These are phyloP conservation scores for Leuciscus idus DNA, from an alignment of 2,113 vertebrate genomes.

Conservation along the genomic window DNA sequence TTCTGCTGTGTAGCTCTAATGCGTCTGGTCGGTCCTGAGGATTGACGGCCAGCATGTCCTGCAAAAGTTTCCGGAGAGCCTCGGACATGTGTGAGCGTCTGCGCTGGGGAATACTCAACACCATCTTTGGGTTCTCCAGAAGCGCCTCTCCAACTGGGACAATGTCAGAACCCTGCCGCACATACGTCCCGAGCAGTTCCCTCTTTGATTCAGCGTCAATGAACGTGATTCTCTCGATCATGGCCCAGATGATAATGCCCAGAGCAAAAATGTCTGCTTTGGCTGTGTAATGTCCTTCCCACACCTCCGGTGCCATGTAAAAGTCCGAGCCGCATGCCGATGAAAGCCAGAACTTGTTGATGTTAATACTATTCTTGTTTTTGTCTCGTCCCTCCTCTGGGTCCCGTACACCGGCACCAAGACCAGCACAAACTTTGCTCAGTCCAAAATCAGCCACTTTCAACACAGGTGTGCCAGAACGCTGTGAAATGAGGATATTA, in stretches of 20 bases:
- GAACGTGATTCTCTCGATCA: slow-evolving; percentile 95
- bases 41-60: slow-evolving; percentile 95
- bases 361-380: slow-evolving; percentile 81
- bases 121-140: slow-evolving; percentile 97
- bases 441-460: slow-evolving; percentile 97
- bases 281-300: slow-evolving; percentile 97
- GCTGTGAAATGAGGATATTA: slow-evolving; percentile 94
- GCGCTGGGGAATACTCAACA: slow-evolving; percentile 92
- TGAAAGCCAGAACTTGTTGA: slow-evolving; percentile 95
- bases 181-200: slow-evolving; percentile 91
- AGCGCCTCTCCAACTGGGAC: slow-evolving; percentile 94
- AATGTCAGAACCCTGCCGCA: slow-evolving; percentile 89
- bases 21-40: slow-evolving; percentile 94
- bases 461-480: slow-evolving; percentile 84
- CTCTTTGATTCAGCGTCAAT: slow-evolving; percentile 91
- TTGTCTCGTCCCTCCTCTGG: slow-evolving; percentile 70
- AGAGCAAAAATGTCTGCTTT: slow-evolving; percentile 97
- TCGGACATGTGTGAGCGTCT: slow-evolving; percentile 92
- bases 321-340: slow-evolving; percentile 94
- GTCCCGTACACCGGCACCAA: slow-evolving; percentile 69
- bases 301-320: slow-evolving; percentile 96
- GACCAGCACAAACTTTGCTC: slow-evolving; percentile 92
- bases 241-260: slow-evolving; percentile 98
- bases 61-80: slow-evolving; percentile 88
- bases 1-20: slow-evolving; percentile 88